A percentile compares a stretch with the other conserved stretches of the same genome.
phyloP scores from a whole-genome alignment of 2,113 vertebrate species.

The Lathamus discolor region DNA sequence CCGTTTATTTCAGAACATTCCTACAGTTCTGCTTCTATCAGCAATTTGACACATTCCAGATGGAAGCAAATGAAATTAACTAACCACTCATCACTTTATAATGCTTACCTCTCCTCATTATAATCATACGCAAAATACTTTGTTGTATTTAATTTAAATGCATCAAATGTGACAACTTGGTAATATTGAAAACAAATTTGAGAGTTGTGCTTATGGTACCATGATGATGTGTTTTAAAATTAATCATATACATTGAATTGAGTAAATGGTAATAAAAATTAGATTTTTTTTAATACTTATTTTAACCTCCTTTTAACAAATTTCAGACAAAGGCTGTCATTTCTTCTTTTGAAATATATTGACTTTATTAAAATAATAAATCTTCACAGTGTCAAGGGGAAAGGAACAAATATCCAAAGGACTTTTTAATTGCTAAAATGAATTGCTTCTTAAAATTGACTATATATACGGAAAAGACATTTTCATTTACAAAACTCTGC shows the following conservation, averaged over 20 bases:
- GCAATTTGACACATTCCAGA: neutral
- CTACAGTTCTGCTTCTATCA: neutral
- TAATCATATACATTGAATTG: neutral
- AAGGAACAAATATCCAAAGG: neutral
- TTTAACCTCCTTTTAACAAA: neutral
- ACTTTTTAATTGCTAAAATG: neutral
- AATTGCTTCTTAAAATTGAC: neutral
- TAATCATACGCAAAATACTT: neutral
- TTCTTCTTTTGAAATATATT: neutral
- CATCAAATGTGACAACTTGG: neutral
- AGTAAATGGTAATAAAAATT: neutral
- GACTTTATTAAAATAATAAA: neutral
- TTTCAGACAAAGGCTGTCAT: neutral
- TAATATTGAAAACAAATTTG: neutral
- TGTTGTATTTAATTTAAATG: conserved; percentile 16
- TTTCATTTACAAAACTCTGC: neutral
- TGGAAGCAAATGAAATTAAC: neutral
- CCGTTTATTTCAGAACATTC: neutral
- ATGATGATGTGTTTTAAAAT: neutral
- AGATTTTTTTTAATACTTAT: neutral
- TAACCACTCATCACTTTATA: neutral
- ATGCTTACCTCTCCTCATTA: neutral
- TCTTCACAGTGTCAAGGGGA: neutral
- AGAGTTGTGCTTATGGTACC: neutral
- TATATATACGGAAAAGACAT: neutral